A percentile compares a stretch with the other conserved stretches of the same genome.
Evolutionary conservation across 2,797 vertebrate genomes (phyloP).

Genomic region (Cuculus canorus): DNA sequence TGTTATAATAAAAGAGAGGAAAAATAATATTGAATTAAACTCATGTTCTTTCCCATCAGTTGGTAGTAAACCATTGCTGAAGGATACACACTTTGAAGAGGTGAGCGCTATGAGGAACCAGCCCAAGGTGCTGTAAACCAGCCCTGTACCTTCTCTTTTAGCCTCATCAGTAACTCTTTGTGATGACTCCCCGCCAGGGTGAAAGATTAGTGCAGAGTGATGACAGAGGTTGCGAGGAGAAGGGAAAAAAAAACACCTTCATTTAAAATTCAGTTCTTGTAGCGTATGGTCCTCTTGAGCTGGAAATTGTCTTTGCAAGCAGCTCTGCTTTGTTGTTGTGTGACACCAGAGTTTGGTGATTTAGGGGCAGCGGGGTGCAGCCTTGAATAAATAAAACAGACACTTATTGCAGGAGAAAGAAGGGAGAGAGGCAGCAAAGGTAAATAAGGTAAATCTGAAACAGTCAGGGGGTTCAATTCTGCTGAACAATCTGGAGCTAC

Average conservation of each 20-base stretch:
- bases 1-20: not conserved
- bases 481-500: not conserved
- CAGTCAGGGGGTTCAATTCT: not conserved
- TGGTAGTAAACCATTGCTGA: not conserved
- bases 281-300: slow-evolving; percentile 67
- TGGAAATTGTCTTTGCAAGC: slow-evolving; percentile 53
- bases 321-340: not conserved
- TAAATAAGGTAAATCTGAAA: not conserved
- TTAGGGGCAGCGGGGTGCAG: not conserved
- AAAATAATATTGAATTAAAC: not conserved
- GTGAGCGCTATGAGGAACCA: not conserved
- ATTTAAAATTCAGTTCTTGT: slow-evolving; percentile 61
- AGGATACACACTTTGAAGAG: not conserved
- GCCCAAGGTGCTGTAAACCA: not conserved
- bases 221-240: not conserved
- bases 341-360: not conserved
- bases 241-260: not conserved
- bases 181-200: slow-evolving; percentile 64
- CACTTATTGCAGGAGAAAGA: not conserved
- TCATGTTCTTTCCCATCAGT: not conserved
- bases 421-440: not conserved
- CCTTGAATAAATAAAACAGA: slow-evolving; percentile 35
- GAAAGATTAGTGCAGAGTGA: not conserved
- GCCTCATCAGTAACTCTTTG: not conserved
- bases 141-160: not conserved